Evolutionary conservation across 2,113 vertebrate species (phyloP).

Genomic region (Suncus etruscus): DNA sequence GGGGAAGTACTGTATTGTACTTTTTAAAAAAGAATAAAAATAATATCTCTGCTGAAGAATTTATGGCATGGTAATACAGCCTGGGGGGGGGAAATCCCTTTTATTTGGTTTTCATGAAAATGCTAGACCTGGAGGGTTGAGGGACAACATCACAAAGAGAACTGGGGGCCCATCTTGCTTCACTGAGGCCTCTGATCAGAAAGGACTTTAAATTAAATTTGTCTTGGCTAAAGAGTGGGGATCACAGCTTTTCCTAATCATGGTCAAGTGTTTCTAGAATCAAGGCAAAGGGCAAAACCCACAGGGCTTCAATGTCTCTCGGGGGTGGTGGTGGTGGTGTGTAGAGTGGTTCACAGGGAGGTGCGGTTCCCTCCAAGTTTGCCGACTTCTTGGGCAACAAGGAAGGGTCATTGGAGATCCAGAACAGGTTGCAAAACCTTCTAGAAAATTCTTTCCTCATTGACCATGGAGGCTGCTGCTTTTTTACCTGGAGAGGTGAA

Average conservation of each 20-base stretch:
- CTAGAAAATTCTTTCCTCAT: background rate
- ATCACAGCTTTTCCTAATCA: background rate
- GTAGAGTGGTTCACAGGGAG: background rate
- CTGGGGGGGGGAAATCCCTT: background rate
- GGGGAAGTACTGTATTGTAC: background rate
- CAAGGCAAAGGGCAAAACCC: background rate
- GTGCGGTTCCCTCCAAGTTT: background rate
- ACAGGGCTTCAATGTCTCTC: background rate
- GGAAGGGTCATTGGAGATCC: too few species aligned
- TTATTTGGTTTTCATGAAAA: constrained; percentile 34
- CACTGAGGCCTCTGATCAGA: background rate
- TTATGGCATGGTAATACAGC: constrained; percentile 36
- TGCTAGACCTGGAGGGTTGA: background rate
- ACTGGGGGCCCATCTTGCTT: background rate
- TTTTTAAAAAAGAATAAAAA: background rate
- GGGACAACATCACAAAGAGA: constrained; percentile 1
- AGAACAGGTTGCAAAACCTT: background rate
- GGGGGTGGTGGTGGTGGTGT: too few species aligned
- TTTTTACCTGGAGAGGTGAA: background rate
- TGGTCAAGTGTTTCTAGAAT: background rate
- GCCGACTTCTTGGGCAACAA: rapidly evolving
- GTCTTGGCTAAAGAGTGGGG: constrained; percentile 4
- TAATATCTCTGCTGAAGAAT: background rate
- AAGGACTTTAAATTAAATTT: background rate
- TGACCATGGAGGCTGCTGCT: background rate